Conservation (phyloP, 2,888 invertebrate species). For the Ophion slaviceki region DNA sequence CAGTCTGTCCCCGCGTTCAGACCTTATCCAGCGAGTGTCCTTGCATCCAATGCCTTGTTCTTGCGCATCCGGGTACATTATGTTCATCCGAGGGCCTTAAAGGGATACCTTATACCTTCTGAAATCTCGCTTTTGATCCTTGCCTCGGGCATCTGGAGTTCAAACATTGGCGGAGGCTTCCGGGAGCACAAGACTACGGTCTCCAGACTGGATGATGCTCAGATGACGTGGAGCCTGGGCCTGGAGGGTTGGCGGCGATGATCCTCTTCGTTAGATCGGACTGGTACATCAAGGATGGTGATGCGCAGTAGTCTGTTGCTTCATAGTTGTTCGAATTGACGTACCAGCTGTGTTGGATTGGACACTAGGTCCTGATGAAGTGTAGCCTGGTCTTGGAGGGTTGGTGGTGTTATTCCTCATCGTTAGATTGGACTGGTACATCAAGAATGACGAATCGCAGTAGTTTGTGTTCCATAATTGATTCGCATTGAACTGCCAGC, state of each 20-base stretch:
- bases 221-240: too few relatives aligned
- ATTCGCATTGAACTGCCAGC: too few relatives aligned
- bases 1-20: slow-evolving; percentile 35
- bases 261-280: too few relatives aligned
- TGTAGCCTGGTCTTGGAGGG: neutral
- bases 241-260: too few relatives aligned
- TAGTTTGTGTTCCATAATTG: neutral
- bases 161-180: neutral
- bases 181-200: neutral
- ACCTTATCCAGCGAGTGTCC: slow-evolving; percentile 54
- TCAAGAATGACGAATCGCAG: neutral
- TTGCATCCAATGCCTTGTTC: slow-evolving; percentile 29
- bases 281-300: too few relatives aligned
- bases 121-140: slow-evolving; percentile 21
- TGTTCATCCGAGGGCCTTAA: slow-evolving; percentile 4
- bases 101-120: slow-evolving; percentile 31
- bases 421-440: neutral
- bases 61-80: slow-evolving; percentile 51
- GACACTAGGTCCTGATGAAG: too few relatives aligned
- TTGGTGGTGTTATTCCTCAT: neutral
- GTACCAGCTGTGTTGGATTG: too few relatives aligned
- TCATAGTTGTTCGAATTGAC: too few relatives aligned
- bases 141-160: neutral
- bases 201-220: too few relatives aligned
- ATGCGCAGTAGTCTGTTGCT: too few relatives aligned